Evolutionary conservation across 2,888 invertebrate genomes (phyloP), one percentile per base, ranked within the genome.

Genomic region (Rhamnusium bicolor): DNA sequence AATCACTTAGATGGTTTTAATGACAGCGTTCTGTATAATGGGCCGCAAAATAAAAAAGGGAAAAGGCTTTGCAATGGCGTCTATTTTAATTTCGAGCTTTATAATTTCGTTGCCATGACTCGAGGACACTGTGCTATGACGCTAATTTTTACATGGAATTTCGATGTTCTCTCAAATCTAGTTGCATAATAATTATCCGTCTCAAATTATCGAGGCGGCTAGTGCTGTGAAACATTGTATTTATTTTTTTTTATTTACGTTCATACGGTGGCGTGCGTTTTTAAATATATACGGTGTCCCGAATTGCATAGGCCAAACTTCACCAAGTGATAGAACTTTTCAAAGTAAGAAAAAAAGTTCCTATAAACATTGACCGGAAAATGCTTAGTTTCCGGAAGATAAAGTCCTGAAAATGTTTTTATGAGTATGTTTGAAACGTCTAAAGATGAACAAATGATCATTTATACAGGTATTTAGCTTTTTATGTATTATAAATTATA

Each of bases 1-100:
- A 62, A 47, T 62, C 47, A 46, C 62, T 62, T 62, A 47, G 62
- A 62, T 21, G 62, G 47, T 24, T 62, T 62, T 62, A 62, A 62
- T 47, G 46, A 62, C 62, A 24, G 5, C 47, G 62, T 46, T 19
- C 16, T 3, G 19, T 47, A 58, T 29, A 21, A 54, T 51, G 51
- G 51, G 18, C 51, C 18, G 14, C 54, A 54, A 58, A 58, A 29
- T 24, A 29, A 58, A 29, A 29, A 32, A 27, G 32, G 18, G 16
- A 16, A 54, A 14, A 54, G 14, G 21, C 54, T 54, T 54, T 54
- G 27, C 18, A 7, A 10, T 54, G 54, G 19, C 54, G n/a, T 14
- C 32, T 29, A 27, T 58, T 58, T 16, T 58, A 58, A 58, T 32
- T 58, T 18, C 27, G 32, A 29, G 58, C 27, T 14, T 58, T 58